A percentile compares a stretch with the other conserved stretches of the same genome.
These are phyloP conservation scores for Abscondita cerata DNA, from an alignment of 2,888 invertebrate genomes.

Conservation along the genomic window DNA sequence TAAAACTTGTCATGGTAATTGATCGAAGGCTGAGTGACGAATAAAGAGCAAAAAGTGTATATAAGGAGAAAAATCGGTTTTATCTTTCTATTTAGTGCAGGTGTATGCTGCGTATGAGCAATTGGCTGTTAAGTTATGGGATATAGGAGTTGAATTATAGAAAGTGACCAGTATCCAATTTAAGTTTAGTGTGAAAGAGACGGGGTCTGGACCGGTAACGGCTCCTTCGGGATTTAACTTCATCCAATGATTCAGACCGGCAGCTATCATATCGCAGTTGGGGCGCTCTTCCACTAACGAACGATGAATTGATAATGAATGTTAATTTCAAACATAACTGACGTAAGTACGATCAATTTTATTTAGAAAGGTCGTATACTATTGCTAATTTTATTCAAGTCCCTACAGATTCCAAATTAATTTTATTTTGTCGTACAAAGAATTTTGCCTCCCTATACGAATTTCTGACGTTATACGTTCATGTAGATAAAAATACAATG, in stretches of 20 bases:
- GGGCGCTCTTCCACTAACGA: slow-evolving; percentile 41
- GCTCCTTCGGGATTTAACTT: slow-evolving; percentile 56
- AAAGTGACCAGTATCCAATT: slow-evolving; percentile 61
- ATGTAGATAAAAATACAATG: too few species aligned
- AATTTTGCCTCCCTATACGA: too few species aligned
- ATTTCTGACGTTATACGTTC: too few species aligned
- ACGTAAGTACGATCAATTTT: slow-evolving; percentile 52
- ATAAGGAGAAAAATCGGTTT: background rate
- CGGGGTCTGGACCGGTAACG: slow-evolving; percentile 57
- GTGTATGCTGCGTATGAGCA: slow-evolving; percentile 37
- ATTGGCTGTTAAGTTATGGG: slow-evolving; percentile 55
- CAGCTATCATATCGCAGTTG: slow-evolving; percentile 54
- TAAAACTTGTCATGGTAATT: too few species aligned
- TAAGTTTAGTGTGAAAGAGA: slow-evolving; percentile 59
- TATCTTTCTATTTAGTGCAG: slow-evolving; percentile 10
- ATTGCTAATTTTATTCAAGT: slow-evolving; percentile 13
- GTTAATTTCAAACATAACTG: slow-evolving; percentile 53
- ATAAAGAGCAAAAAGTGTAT: background rate
- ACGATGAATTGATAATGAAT: slow-evolving; percentile 55
- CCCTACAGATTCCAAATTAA: too few species aligned
- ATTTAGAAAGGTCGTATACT: slow-evolving; percentile 39
- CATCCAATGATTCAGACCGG: slow-evolving; percentile 58
- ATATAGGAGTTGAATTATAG: slow-evolving; percentile 60
- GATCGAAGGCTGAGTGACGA: too few species aligned
- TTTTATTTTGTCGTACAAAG: too few species aligned